Conservation (phyloP, 2,888 invertebrate species). For the Limnephilus marmoratus region DNA sequence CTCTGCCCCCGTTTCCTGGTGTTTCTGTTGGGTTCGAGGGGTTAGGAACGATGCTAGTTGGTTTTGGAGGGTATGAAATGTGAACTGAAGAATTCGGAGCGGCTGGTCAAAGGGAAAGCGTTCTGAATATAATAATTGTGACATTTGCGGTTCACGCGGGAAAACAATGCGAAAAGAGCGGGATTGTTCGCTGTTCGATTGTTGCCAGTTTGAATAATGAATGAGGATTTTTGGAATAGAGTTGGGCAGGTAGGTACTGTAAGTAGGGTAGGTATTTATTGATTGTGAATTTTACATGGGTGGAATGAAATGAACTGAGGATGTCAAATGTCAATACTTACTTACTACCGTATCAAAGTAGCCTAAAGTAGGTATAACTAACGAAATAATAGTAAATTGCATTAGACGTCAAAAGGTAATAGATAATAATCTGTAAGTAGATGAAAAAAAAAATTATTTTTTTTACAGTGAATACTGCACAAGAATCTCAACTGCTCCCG, state of each 20-base stretch:
- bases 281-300: neutral
- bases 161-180: slow-evolving; percentile 9
- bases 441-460: no score
- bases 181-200: slow-evolving; percentile 14
- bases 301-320: neutral
- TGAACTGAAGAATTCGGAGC: neutral
- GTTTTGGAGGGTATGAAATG: neutral
- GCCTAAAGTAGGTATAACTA: no score
- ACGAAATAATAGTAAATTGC: no score
- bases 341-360: no score
- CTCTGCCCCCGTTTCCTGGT: slow-evolving; percentile 44
- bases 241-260: neutral
- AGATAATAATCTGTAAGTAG: no score
- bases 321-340: neutral
- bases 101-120: neutral
- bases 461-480: no score
- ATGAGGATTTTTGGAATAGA: slow-evolving; percentile 8
- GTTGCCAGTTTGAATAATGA: slow-evolving; percentile 37
- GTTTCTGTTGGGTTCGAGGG: neutral
- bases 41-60: neutral
- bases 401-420: no score
- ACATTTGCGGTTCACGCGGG: slow-evolving; percentile 23
- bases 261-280: neutral
- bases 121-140: neutral
- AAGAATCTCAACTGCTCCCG: no score